These are phyloP conservation scores for Mandrillus leucophaeus DNA, from an alignment of 2,113 vertebrate species.

Conservation along the genomic window DNA sequence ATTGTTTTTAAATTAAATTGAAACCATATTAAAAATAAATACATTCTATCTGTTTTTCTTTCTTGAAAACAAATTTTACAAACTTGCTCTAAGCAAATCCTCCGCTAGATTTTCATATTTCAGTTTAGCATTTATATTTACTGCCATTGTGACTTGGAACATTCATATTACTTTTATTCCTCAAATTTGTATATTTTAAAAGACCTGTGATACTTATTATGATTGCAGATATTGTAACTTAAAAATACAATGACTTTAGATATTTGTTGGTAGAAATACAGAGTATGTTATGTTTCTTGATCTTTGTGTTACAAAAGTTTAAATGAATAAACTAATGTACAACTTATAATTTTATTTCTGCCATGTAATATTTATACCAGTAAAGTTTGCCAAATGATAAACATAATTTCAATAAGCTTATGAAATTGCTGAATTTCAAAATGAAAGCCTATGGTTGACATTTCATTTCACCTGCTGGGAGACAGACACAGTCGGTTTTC, in stretches of 20 bases:
- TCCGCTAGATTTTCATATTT: background rate
- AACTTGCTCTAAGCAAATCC: background rate
- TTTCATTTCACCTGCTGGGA: constrained; percentile 15
- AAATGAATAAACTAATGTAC: background rate
- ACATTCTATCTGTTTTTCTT: background rate
- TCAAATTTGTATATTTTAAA: constrained; percentile 40
- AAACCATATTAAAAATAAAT: constrained; percentile 25
- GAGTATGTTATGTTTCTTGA: background rate
- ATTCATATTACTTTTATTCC: background rate
- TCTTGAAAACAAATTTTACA: constrained; percentile 40
- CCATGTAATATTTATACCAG: constrained; percentile 9
- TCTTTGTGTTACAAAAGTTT: constrained; percentile 10
- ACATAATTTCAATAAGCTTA: constrained; percentile 20
- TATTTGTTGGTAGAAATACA: background rate
- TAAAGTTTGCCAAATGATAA: constrained; percentile 49
- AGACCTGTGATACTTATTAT: background rate
- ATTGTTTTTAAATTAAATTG: background rate
- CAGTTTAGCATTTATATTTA: background rate
- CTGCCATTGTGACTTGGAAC: background rate
- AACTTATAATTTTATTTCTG: background rate
- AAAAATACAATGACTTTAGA: constrained; percentile 8
- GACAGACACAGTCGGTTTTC: background rate
- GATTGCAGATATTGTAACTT: background rate
- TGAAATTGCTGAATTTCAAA: constrained; percentile 45
- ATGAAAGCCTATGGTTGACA: background rate